These are phyloP conservation scores for Onychorhynchus coronatus DNA, from an alignment of 2,113 vertebrate genomes.

Conservation along the genomic window DNA sequence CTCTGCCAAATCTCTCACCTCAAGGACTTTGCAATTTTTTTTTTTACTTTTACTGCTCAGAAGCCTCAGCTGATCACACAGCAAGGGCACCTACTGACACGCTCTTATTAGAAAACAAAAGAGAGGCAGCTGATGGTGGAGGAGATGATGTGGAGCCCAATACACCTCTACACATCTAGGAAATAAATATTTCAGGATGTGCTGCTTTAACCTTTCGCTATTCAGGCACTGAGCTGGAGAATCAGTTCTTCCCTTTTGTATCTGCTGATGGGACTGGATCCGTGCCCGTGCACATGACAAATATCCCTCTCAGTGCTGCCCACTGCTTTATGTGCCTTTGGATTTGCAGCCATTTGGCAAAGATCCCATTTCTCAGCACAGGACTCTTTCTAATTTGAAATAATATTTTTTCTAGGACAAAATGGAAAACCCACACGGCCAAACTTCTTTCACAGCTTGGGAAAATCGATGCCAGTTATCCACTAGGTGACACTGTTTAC, in stretches of 20 bases:
- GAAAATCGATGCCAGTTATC: neutral
- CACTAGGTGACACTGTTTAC: conserved; percentile 83
- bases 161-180: neutral
- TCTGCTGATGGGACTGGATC: neutral
- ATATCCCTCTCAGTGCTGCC: neutral
- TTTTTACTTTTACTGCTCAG: neutral
- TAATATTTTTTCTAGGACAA: neutral
- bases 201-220: neutral
- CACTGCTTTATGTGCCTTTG: neutral
- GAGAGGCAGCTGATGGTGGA: neutral
- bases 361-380: neutral
- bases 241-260: neutral
- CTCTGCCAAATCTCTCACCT: neutral
- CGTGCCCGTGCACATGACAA: fast-evolving
- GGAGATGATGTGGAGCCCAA: neutral
- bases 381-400: neutral
- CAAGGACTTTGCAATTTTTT: neutral
- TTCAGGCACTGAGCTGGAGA: neutral
- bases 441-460: neutral
- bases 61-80: neutral
- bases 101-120: neutral
- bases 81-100: neutral
- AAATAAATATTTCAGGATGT: neutral
- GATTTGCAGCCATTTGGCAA: neutral
- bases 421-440: neutral